Conservation (phyloP, 2,888 invertebrate genomes). For the Ommatoiulus sabulosus region DNA sequence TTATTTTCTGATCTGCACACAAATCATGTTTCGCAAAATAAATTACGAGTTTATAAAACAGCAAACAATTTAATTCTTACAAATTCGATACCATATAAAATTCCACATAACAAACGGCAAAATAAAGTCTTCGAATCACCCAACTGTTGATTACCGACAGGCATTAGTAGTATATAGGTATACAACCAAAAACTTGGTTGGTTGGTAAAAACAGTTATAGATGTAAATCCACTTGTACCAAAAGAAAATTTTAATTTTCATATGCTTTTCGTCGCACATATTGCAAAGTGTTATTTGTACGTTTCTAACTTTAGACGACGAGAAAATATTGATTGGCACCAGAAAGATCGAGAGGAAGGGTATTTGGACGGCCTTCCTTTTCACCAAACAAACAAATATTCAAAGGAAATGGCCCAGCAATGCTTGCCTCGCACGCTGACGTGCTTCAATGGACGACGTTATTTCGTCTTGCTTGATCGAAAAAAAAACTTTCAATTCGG, state of each 20-base stretch:
- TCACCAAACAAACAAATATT: conserved; percentile 36
- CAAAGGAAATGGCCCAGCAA: conserved; percentile 21
- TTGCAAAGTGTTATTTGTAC: not conserved
- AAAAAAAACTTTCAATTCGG: conserved; percentile 12
- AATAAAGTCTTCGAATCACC: too few relatives aligned
- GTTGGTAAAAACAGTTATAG: too few relatives aligned
- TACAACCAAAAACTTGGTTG: too few relatives aligned
- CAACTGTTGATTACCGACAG: too few relatives aligned
- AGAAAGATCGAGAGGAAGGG: conserved; percentile 6
- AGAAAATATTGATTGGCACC: conserved; percentile 18
- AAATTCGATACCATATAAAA: too few relatives aligned
- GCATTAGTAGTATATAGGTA: too few relatives aligned
- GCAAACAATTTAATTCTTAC: too few relatives aligned
- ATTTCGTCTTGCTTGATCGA: conserved; percentile 15
- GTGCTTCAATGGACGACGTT: conserved; percentile 43
- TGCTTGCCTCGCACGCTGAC: not conserved
- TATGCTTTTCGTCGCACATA: not conserved
- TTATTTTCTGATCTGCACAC: too few relatives aligned
- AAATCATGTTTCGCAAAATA: too few relatives aligned
- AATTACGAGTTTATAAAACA: too few relatives aligned
- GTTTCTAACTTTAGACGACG: not conserved
- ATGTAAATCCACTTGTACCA: too few relatives aligned
- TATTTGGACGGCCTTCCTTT: conserved; percentile 30
- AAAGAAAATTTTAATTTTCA: not conserved
- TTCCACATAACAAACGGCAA: too few relatives aligned